Evolutionary conservation across 2,797 vertebrate species (phyloP).

Genomic region (Aratinga solstitialis): DNA sequence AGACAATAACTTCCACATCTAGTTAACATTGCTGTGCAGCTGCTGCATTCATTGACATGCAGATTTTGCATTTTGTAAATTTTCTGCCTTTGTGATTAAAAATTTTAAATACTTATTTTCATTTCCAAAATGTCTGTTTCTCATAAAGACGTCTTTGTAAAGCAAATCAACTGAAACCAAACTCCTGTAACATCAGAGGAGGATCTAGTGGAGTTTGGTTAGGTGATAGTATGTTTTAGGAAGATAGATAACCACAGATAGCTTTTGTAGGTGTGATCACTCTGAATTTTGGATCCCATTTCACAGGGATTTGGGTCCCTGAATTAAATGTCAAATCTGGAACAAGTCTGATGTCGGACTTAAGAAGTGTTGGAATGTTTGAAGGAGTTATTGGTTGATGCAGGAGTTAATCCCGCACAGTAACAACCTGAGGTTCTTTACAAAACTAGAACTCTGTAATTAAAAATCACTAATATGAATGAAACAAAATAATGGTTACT

Average conservation of each 20-base stretch:
- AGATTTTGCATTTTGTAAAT: slow-evolving; percentile 69
- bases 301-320: neutral
- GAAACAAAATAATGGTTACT: neutral
- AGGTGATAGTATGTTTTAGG: neutral
- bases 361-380: neutral
- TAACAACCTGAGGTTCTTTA: neutral
- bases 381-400: neutral
- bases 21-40: slow-evolving; percentile 73
- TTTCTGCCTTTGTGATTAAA: slow-evolving; percentile 64
- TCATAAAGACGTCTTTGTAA: slow-evolving; percentile 60
- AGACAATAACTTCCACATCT: slow-evolving; percentile 75
- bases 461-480: neutral
- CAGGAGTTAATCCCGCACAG: neutral
- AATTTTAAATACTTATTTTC: slow-evolving; percentile 74
- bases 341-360: neutral
- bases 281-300: neutral
- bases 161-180: slow-evolving; percentile 59
- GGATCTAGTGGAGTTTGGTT: neutral
- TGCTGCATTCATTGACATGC: slow-evolving; percentile 77
- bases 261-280: neutral
- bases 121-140: slow-evolving; percentile 65
- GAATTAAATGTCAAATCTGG: neutral
- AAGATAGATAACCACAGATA: neutral
- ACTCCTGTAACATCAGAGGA: slow-evolving; percentile 8
- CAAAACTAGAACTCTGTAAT: neutral